A percentile compares a stretch with the other conserved stretches of the same genome.
Conservation (phyloP, 2,888 invertebrate species). For the Drosophila prostipennis region DNA sequence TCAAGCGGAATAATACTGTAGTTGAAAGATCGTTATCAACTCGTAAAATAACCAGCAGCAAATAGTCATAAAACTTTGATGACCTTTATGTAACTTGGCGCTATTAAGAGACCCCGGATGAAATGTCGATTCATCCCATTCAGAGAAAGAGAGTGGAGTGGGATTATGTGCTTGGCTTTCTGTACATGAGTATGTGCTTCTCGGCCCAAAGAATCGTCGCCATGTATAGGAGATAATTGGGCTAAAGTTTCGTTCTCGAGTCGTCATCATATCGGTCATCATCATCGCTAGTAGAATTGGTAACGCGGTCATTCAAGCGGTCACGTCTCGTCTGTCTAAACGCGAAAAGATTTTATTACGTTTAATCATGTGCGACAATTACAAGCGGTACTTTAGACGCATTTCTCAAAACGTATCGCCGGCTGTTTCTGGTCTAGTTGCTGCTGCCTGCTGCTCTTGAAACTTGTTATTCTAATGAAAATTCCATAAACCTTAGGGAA, state of each 20-base stretch:
- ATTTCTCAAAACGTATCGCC: conserved; percentile 41
- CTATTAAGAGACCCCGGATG: conserved; percentile 13
- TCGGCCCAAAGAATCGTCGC: conserved; percentile 20
- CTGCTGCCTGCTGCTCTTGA: conserved; percentile 7
- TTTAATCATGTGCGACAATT: conserved; percentile 70
- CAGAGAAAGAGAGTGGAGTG: conserved; percentile 6
- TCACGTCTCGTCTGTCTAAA: conserved; percentile 60
- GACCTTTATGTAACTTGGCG: conserved; percentile 30
- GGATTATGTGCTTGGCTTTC: conserved; percentile 8
- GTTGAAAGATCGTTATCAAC: conserved; percentile 5
- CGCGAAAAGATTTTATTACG: conserved; percentile 56
- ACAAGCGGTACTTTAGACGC: conserved; percentile 68
- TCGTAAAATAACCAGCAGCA: background rate
- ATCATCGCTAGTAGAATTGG: conserved; percentile 7
- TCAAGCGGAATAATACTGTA: background rate
- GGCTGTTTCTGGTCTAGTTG: conserved; percentile 51
- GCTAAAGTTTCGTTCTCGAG: conserved; percentile 19
- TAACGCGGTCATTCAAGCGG: conserved; percentile 54
- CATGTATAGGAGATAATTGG: conserved; percentile 30
- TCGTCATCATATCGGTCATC: conserved; percentile 26
- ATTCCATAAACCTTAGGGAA: conserved; percentile 35
- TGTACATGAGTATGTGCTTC: conserved; percentile 23
- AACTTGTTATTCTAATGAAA: conserved; percentile 41
- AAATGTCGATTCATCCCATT: conserved; percentile 26
- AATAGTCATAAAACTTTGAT: conserved; percentile 16